A percentile compares a stretch with the other conserved stretches of the same genome.
These are phyloP conservation scores for Cepphus grylle DNA, from an alignment of 2,113 vertebrate genomes.

Conservation along the genomic window DNA sequence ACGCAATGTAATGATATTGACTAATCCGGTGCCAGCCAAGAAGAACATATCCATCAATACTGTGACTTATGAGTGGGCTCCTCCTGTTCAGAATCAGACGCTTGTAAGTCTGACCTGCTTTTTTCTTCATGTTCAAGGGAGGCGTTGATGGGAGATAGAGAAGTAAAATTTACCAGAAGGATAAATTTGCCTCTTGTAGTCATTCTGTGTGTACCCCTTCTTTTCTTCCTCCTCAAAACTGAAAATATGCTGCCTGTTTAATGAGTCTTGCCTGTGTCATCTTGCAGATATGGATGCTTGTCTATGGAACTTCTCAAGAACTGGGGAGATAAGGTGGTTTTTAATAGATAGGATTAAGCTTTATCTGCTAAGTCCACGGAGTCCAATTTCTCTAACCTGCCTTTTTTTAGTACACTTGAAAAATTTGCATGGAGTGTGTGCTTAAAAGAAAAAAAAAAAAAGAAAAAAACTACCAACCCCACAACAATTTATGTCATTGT, in stretches of 20 bases:
- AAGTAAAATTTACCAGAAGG: not conserved
- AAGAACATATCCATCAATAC: conserved; percentile 84
- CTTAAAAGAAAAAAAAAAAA: not conserved
- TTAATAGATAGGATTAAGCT: not conserved
- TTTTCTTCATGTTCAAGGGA: not conserved
- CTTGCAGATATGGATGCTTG: not conserved
- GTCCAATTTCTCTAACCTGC: not conserved
- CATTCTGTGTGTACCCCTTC: not conserved
- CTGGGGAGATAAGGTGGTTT: not conserved
- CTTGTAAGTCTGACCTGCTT: conserved; percentile 76
- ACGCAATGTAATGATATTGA: conserved; percentile 87
- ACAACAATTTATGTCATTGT: conserved; percentile 22
- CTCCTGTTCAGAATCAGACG: conserved; percentile 89
- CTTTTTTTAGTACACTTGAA: not conserved
- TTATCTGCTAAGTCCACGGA: not conserved
- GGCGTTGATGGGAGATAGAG: not conserved
- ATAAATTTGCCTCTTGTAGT: not conserved
- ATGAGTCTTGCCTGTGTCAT: not conserved
- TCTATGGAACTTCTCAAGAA: not conserved
- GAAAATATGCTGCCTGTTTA: not conserved
- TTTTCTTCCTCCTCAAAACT: not conserved
- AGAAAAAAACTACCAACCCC: not conserved
- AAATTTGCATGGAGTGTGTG: not conserved
- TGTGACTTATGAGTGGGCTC: conserved; percentile 95
- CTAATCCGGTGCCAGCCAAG: conserved; percentile 78